A percentile compares a stretch with the other conserved stretches of the same genome.
Evolutionary conservation across 1,140 invertebrate genomes (phyloP).

Genomic region (Drosophila nasuta): DNA sequence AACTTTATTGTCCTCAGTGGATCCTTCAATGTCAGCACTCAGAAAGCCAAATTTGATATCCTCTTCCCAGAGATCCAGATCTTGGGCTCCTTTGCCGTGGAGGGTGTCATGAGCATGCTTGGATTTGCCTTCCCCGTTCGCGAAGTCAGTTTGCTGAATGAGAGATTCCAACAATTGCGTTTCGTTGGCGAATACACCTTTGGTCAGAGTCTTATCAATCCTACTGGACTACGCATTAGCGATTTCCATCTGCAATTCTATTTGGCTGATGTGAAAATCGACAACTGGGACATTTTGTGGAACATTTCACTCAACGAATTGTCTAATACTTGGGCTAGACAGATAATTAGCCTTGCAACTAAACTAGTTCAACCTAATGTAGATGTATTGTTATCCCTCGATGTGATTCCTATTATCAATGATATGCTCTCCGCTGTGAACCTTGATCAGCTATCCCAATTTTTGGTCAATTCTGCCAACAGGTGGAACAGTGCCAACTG

Average conservation of each 20-base stretch:
- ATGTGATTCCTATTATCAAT: conserved; percentile 48
- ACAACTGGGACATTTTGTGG: conserved; percentile 71
- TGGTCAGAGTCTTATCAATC: conserved; percentile 35
- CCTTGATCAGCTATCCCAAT: conserved; percentile 54
- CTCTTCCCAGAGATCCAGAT: conserved; percentile 60
- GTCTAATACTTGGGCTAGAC: conserved; percentile 31
- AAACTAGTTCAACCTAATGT: conserved; percentile 56
- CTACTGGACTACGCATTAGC: conserved; percentile 47
- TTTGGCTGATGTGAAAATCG: conserved; percentile 44
- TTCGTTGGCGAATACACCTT: conserved; percentile 60
- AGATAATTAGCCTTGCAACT: conserved; percentile 14
- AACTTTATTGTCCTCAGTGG: conserved; percentile 50
- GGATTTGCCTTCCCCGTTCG: not conserved
- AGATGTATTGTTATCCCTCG: conserved; percentile 18
- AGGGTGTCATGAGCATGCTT: conserved; percentile 22
- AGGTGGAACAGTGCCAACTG: conserved; percentile 36
- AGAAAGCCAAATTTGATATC: conserved; percentile 51
- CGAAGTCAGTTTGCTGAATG: conserved; percentile 53
- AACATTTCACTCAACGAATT: conserved; percentile 62
- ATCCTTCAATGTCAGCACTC: conserved; percentile 44
- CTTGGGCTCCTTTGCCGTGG: conserved; percentile 51
- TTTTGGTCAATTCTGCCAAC: conserved; percentile 17
- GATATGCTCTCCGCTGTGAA: conserved; percentile 39
- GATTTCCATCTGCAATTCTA: conserved; percentile 56
- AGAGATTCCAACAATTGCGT: conserved; percentile 60